phyloP scores from a whole-genome alignment of 2,797 vertebrate genomes.

The Sternarchorhynchus goeldii region DNA sequence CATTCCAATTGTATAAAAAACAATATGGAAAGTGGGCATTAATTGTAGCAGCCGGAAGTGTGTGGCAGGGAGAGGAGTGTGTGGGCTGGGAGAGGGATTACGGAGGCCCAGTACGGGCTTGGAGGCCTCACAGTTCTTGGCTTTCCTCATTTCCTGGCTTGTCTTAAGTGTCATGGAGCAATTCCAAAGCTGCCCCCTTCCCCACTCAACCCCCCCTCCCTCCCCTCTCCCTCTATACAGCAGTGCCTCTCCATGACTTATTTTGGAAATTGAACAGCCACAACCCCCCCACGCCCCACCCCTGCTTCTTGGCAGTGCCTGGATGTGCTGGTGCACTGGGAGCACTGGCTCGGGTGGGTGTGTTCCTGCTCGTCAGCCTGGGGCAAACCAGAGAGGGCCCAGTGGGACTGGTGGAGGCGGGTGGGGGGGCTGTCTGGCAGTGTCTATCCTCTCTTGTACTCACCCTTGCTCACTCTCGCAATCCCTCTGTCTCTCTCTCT shows the following conservation, averaged over 20 bases:
- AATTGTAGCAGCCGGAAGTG: constrained; percentile 66
- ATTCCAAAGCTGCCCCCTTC: background rate
- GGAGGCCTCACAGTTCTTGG: constrained; percentile 16
- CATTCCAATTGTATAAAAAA: constrained; percentile 67
- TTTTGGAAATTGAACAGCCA: background rate
- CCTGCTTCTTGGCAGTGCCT: background rate
- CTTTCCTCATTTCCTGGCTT: background rate
- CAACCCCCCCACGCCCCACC: background rate
- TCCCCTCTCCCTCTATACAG: background rate
- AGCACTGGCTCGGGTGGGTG: constrained; percentile 13
- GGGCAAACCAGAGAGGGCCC: constrained; percentile 33
- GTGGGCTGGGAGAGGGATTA: constrained; percentile 49
- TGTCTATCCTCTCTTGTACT: constrained; percentile 42
- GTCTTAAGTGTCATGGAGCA: background rate
- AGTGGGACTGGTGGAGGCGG: constrained; percentile 29
- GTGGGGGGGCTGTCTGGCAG: constrained; percentile 33
- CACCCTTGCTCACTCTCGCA: constrained; percentile 8
- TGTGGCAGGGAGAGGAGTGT: constrained; percentile 43
- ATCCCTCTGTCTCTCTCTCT: constrained; percentile 34
- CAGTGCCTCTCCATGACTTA: background rate
- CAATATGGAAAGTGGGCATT: constrained; percentile 64
- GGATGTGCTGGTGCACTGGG: background rate
- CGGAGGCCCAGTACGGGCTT: constrained; percentile 5
- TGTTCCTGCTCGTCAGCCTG: constrained; percentile 19
- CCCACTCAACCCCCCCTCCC: background rate